phyloP scores from a whole-genome alignment of 92 coral and sea anemone genomes.

The Heteractis magnifica region DNA sequence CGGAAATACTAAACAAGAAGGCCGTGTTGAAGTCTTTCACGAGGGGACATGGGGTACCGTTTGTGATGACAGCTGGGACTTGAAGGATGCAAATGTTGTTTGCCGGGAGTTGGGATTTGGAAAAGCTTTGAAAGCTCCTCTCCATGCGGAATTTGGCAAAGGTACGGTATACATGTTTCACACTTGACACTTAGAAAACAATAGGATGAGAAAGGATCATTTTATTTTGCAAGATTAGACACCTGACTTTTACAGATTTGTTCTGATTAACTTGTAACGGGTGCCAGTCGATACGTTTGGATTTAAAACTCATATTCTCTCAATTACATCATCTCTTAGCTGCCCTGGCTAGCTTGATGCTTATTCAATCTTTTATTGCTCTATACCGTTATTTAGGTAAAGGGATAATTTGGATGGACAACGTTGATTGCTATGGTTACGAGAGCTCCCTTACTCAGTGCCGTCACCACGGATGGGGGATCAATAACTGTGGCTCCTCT shows the following conservation, averaged over 20 bases:
- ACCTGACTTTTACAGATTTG: too few species aligned
- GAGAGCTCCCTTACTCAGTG: conserved; percentile 85
- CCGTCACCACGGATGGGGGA: conserved; percentile 74
- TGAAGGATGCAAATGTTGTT: conserved; percentile 60
- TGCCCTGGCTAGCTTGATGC: neutral
- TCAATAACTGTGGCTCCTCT: conserved; percentile 66
- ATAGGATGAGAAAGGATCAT: too few species aligned
- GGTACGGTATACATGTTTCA: conserved; percentile 29
- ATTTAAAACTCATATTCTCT: too few species aligned
- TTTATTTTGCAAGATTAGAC: too few species aligned
- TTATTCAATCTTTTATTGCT: neutral
- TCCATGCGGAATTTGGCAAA: conserved; percentile 58
- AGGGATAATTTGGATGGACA: conserved; percentile 81
- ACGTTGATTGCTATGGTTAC: conserved; percentile 78
- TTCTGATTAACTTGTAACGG: too few species aligned
- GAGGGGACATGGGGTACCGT: conserved; percentile 83
- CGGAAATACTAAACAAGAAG: conserved; percentile 70
- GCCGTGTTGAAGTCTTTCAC: conserved; percentile 80
- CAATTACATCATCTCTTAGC: too few species aligned
- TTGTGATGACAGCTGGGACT: conserved; percentile 75
- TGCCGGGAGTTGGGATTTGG: conserved; percentile 85
- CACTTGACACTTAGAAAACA: too few species aligned
- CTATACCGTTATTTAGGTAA: conserved; percentile 30
- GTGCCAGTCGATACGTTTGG: too few species aligned
- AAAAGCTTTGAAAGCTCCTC: conserved; percentile 51